Evolutionary conservation across 2,797 vertebrate genomes (phyloP), one percentile per base, ranked within the genome.

Genomic region (Melanotaenia parkinsoni): DNA sequence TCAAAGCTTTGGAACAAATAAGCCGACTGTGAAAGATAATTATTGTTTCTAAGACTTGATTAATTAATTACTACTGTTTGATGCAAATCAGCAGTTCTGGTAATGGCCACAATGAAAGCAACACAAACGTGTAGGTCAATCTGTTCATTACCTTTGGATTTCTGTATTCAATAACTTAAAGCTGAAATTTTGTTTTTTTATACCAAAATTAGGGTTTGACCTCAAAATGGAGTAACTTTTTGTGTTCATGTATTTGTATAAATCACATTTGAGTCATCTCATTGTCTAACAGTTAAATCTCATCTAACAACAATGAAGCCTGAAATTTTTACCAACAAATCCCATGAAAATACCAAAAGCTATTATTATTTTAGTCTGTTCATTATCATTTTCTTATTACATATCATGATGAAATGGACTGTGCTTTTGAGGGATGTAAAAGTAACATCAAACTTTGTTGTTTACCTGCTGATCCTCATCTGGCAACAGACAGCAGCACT

Each of bases 11-110:
- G n/a, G 66, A 54, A 50, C 45, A 81, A 75, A 82, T 54, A 1
- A 57, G 30, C 54, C 72, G 53, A 13, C 43, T 62, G 53, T 74
- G 43, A 78, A 79, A 81, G 53, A 40, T 58, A 58, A 58, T 74
- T 18, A 57, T 32, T 64, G 30, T 63, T 43, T 51, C 61, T 47
- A 66, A 69, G 59, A 40, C 57, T 43, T 69, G 18, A 80, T 67
- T 71, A 43, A 72, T 77, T 14, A 71, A 66, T 74, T 47, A 51
- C 35, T 32, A 3, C 24, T 28, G 3, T 65, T 40, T 74, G 45
- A 73, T 74, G 11, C 50, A 75, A 67, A 77, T 61, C 1, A 30
- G 28, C 16, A 65, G 50, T 71, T 67, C 57, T 63, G 30, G 22
- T 35, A 33, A 45, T 53, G 35, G 58, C 38, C 35, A 61, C 16